Evolutionary conservation across 23 tunicate genomes (phyloP).

Genomic region (Trididemnum miniatum): DNA sequence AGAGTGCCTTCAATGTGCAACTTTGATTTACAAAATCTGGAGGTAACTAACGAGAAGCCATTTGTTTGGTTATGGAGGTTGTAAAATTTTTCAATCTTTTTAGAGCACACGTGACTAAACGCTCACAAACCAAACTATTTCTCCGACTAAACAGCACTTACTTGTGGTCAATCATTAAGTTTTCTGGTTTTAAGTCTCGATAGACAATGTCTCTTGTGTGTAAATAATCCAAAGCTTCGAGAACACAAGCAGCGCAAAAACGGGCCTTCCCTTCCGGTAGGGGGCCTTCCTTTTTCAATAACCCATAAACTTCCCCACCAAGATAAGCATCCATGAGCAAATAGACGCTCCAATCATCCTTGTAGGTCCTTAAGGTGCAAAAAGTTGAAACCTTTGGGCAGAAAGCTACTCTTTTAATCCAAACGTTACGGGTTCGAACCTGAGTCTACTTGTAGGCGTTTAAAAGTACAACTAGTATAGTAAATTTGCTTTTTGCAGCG

Average conservation of each 20-base stretch:
- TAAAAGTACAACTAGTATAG: no score
- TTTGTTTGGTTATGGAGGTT: no score
- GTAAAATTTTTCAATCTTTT: background rate
- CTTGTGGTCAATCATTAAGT: conserved; percentile 93
- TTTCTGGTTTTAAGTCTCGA: conserved; percentile 94
- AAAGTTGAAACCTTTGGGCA: no score
- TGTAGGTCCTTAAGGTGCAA: conserved; percentile 93
- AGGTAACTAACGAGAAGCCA: no score
- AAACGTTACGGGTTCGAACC: no score
- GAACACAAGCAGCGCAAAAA: conserved; percentile 77
- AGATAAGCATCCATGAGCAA: conserved; percentile 94
- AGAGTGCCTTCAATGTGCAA: no score
- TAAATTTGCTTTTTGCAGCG: no score
- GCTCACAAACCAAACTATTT: background rate
- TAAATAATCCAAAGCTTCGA: conserved; percentile 90
- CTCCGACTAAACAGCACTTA: conserved; percentile 11
- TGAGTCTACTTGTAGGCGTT: no score
- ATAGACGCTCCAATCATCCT: conserved; percentile 70
- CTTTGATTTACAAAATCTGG: no score
- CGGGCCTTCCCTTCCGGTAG: conserved; percentile 62
- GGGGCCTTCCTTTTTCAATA: conserved; percentile 67
- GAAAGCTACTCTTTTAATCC: no score
- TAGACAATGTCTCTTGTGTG: conserved; percentile 78
- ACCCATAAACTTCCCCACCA: conserved; percentile 85
- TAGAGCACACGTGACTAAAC: background rate